Percentiles rank a stretch among this genome's conserved stretches.
phyloP scores from a whole-genome alignment of 2,113 vertebrate genomes.

The Carassius gibelio region DNA sequence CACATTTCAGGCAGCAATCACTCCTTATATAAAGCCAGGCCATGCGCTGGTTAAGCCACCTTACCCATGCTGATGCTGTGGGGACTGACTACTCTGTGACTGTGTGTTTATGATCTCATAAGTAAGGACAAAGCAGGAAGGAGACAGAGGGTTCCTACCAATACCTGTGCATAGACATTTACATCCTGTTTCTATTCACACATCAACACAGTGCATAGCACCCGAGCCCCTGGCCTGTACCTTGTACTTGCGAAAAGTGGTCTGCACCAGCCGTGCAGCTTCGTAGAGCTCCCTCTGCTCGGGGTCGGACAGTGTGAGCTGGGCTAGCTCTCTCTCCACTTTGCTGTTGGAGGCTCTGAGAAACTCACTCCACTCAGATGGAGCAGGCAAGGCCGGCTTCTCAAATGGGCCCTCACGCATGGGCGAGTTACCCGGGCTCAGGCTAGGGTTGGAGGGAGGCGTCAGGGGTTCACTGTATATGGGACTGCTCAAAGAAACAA shows the following conservation, averaged over 20 bases:
- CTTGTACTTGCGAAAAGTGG: slow-evolving; percentile 98
- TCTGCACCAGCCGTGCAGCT: slow-evolving; percentile 96
- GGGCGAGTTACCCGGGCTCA: slow-evolving; percentile 89
- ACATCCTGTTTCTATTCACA: slow-evolving; percentile 37
- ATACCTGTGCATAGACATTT: slow-evolving; percentile 17
- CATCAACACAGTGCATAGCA: slow-evolving; percentile 37
- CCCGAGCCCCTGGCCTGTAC: slow-evolving; percentile 74
- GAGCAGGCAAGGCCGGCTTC: slow-evolving; percentile 87
- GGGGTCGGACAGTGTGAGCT: slow-evolving; percentile 95
- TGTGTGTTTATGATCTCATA: slow-evolving; percentile 36
- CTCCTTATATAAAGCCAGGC: slow-evolving; percentile 74
- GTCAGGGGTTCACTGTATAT: slow-evolving; percentile 89
- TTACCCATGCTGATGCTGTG: slow-evolving; percentile 76
- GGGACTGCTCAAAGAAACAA: slow-evolving; percentile 75
- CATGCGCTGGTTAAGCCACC: slow-evolving; percentile 77
- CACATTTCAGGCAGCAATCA: slow-evolving; percentile 66
- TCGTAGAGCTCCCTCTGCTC: slow-evolving; percentile 98
- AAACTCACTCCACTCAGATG: slow-evolving; percentile 96
- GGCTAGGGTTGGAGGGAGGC: slow-evolving; percentile 89
- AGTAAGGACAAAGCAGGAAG: slow-evolving; percentile 33
- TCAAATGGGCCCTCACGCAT: slow-evolving; percentile 84
- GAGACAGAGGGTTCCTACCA: background rate
- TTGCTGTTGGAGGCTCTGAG: slow-evolving; percentile 94
- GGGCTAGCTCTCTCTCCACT: slow-evolving; percentile 95
- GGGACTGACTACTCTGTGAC: slow-evolving; percentile 60